Evolutionary conservation across 1,140 invertebrate genomes (phyloP), one percentile per base, ranked within the genome.

Genomic region (Bradynema listronoti): DNA sequence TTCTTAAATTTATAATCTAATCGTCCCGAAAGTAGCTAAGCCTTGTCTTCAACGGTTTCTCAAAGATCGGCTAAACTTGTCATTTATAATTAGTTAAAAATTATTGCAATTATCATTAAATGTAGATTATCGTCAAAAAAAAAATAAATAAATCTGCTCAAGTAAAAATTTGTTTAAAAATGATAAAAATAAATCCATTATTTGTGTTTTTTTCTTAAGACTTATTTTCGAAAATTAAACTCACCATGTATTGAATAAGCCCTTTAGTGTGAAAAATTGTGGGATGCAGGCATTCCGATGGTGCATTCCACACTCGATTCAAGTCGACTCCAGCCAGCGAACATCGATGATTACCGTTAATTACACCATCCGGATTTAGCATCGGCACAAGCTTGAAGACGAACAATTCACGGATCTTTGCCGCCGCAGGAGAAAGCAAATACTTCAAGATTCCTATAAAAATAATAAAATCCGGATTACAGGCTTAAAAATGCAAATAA

Each of bases 381-480:
- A 97, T 96, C 0, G 92, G 92, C 43, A 97, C 83, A 46, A 93
- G 85, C 80, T 91, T 91, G 71, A 93, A 89, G 41, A 90, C 84
- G 4, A 90, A 85, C 19, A 42, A 30, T 36, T 76, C 58, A 2
- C 77, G 56, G 14, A 71, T 42, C 34, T 69, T 45, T 14, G 19
- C 46, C 2, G 71, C 69, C 19, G 62, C 30, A n/a, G n/a, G n/a
- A n/a, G 58, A 63, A 30, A 56, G 16, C 27, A 66, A 51, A 53
- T 68, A 66, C 36, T 46, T 41, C 11, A 65, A 27, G 24, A 64
- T 9, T 3, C 62, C 59, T 55, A 16, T 16, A 61, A 24, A n/a
- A n/a, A n/a, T n/a, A n/a, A n/a, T n/a, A n/a, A n/a, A n/a, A n/a
- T n/a, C n/a, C n/a, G n/a, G n/a, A n/a, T n/a, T 0, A n/a, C n/a